phyloP scores from a whole-genome alignment of 2,797 vertebrate genomes.

The Pangasius sanitwongsei region DNA sequence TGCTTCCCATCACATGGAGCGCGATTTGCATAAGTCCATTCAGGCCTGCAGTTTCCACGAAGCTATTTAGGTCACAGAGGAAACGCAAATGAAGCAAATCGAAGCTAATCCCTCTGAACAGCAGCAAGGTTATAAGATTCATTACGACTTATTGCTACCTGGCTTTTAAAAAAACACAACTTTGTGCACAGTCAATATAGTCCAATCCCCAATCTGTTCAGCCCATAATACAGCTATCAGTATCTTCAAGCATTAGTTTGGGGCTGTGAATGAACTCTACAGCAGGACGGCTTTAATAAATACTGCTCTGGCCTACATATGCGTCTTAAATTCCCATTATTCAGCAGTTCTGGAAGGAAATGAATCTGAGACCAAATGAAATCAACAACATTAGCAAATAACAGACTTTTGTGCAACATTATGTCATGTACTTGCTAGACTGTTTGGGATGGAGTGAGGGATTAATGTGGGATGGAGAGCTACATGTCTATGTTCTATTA shows the following conservation, averaged over 20 bases:
- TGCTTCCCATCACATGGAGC: conserved; percentile 27
- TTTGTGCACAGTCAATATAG: background rate
- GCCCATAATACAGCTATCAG: background rate
- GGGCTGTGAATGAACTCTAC: background rate
- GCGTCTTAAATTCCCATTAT: background rate
- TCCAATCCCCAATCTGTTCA: background rate
- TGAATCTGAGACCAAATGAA: background rate
- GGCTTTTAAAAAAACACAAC: background rate
- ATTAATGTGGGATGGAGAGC: background rate
- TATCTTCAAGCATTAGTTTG: background rate
- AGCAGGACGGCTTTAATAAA: conserved; percentile 6
- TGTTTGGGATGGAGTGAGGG: background rate
- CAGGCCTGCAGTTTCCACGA: background rate
- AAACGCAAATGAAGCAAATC: conserved; percentile 28
- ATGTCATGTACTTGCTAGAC: background rate
- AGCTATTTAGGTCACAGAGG: conserved; percentile 18
- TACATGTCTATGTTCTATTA: background rate
- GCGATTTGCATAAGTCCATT: conserved; percentile 45
- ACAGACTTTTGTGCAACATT: background rate
- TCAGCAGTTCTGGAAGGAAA: background rate
- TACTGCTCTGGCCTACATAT: background rate
- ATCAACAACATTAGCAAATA: background rate
- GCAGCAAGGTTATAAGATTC: background rate
- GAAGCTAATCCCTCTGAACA: conserved; percentile 14
- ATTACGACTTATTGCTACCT: conserved; percentile 6